phyloP scores from a whole-genome alignment of 2,797 vertebrate species.

The Leuciscus waleckii region DNA sequence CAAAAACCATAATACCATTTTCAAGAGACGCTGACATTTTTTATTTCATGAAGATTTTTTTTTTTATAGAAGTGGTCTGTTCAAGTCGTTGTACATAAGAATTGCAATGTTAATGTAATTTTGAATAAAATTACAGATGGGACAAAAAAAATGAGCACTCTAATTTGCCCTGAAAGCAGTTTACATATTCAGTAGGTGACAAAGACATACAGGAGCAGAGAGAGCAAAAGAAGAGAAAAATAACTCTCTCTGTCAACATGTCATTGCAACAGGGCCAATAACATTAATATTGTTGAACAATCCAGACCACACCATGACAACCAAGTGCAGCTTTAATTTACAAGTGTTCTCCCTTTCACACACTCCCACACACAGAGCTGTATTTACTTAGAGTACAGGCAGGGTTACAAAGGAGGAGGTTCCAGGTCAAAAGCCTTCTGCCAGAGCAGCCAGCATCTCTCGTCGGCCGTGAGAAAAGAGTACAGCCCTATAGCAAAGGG shows the following conservation, averaged over 20 bases:
- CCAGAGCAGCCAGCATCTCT: constrained; percentile 17
- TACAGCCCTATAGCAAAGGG: constrained; percentile 22
- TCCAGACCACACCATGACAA: constrained; percentile 45
- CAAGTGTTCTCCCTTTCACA: constrained; percentile 21
- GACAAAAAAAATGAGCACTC: background rate
- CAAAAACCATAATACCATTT: too few relatives aligned
- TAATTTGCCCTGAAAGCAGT: background rate
- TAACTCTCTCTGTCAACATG: constrained; percentile 13
- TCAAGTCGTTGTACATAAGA: background rate
- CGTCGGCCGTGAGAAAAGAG: constrained; percentile 1
- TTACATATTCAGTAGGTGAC: background rate
- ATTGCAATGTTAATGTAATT: background rate
- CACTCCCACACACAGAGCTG: constrained; percentile 41
- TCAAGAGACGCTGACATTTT: too few relatives aligned
- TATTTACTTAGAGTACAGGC: constrained; percentile 22
- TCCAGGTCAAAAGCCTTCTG: constrained; percentile 24
- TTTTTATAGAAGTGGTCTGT: background rate
- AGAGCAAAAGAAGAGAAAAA: constrained; percentile 8
- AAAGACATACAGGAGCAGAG: constrained; percentile 17
- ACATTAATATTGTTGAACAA: constrained; percentile 13
- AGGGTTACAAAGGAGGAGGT: constrained; percentile 18
- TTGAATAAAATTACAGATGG: background rate
- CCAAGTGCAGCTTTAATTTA: constrained; percentile 11
- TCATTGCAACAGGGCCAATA: constrained; percentile 31
- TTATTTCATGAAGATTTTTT: too few relatives aligned